These are phyloP conservation scores for Alosa alosa DNA, from an alignment of 2,113 vertebrate genomes.

Conservation along the genomic window DNA sequence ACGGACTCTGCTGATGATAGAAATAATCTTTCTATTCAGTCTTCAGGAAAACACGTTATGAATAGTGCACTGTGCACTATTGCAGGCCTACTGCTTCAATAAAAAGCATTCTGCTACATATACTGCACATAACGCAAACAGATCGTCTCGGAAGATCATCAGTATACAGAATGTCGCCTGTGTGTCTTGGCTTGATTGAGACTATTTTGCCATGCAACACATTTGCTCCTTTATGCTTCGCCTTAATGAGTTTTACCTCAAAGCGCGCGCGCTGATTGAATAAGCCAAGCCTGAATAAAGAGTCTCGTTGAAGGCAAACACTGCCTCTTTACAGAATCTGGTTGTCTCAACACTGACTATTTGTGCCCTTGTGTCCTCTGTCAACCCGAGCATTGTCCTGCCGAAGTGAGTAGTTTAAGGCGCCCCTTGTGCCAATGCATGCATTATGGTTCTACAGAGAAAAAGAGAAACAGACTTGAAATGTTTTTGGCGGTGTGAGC, in stretches of 20 bases:
- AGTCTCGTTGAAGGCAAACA: background rate
- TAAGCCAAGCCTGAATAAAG: background rate
- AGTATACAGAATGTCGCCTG: background rate
- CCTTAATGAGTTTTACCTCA: slow-evolving; percentile 16
- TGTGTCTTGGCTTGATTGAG: background rate
- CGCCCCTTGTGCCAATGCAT: background rate
- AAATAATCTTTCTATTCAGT: background rate
- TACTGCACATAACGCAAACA: background rate
- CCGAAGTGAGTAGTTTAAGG: background rate
- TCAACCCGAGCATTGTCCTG: background rate
- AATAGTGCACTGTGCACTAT: background rate
- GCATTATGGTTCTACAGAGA: background rate
- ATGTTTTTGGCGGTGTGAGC: background rate
- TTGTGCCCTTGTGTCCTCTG: background rate
- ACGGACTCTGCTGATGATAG: background rate
- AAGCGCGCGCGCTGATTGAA: background rate
- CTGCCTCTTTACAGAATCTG: background rate
- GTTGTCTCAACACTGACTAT: background rate
- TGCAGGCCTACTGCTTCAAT: background rate
- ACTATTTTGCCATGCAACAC: background rate
- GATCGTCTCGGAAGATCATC: background rate
- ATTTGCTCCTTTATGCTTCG: background rate
- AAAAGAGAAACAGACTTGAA: background rate
- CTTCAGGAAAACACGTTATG: background rate
- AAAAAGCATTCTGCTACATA: background rate